Conservation (phyloP, 2,113 vertebrate genomes). For the Coreoperca whiteheadi region DNA sequence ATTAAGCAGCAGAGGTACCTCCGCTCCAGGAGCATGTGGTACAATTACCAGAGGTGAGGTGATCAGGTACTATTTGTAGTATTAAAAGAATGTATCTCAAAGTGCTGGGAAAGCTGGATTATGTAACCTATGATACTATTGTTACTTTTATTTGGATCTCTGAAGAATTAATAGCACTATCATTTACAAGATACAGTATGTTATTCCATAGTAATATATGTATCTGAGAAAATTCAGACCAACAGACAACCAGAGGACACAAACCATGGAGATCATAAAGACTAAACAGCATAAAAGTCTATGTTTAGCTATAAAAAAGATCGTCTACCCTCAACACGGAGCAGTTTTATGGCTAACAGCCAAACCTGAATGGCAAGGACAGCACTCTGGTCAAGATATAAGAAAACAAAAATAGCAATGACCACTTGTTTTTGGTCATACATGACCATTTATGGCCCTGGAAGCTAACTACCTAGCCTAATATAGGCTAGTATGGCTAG, state of each 20-base stretch:
- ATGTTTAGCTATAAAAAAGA: not conserved
- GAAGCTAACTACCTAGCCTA: not conserved
- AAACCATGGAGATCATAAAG: not conserved
- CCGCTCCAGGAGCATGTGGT: slow-evolving; percentile 28
- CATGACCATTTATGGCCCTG: not conserved
- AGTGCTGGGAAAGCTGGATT: not conserved
- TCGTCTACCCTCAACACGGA: not conserved
- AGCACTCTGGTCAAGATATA: not conserved
- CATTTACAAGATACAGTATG: not conserved
- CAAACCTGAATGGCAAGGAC: not conserved
- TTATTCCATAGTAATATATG: too few relatives aligned
- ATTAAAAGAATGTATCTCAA: not conserved
- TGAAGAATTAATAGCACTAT: not conserved
- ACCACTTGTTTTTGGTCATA: not conserved
- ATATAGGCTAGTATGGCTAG: not conserved
- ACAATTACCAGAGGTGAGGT: slow-evolving; percentile 29
- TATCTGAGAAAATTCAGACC: not conserved
- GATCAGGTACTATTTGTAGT: slow-evolving; percentile 8
- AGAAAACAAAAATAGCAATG: not conserved
- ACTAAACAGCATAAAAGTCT: not conserved
- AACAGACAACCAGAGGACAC: not conserved
- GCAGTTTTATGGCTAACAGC: not conserved
- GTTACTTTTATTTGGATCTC: not conserved
- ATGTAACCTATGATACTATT: not conserved
- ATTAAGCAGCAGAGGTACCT: slow-evolving; percentile 63